Base-by-base conservation (phyloP, 1,140 invertebrate genomes). In the Reticulitermes speratus region DNA sequence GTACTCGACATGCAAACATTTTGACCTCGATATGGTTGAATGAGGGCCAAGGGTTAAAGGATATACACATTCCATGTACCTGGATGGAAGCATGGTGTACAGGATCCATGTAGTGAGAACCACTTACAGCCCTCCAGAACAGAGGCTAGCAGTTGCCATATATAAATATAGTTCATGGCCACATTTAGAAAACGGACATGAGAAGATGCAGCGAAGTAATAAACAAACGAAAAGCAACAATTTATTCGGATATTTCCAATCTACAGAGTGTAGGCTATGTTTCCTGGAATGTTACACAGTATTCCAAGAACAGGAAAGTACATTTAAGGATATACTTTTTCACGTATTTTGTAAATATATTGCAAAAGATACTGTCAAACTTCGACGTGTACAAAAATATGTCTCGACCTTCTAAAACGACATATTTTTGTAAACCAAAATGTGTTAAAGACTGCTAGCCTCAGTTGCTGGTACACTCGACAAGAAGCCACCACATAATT, bases 401-500 rank as follows among this genome's bases (percentile, higher is more conserved):
- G 1, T 48, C 48, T 16, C 0, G 52, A 16, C n/a, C 25, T 30
- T 19, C n/a, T 30, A 30, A 11, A 30, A 75, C 30, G 5, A 75
- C 7, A 30, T 0, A 55, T 55, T 55, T 55, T 55, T 16, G 3
- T 12, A 55, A 48, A 8, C 25, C 45, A n/a, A 52, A 30, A 52
- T 52, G 11, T 9, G 83, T 44, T 75, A 75, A 38, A 8, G 65
- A 55, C 52, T 75, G 65, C 65, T 52, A 45, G 45, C 48, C 44
- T 25, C 48, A 30, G 83, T n/a, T 19, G 83, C 83, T 23, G 83
- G 83, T 11, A 59, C 5, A 19, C 83, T 52, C 2, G 83, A 75
- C n/a, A 75, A 75, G 65, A 30, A 75, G 65, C 65, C 65, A n/a
- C 65, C 65, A 75, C 65, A 75, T 75, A 19, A 75, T 25, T 75